Conservation (phyloP, 2,888 invertebrate species). For the Thera obeliscata region DNA sequence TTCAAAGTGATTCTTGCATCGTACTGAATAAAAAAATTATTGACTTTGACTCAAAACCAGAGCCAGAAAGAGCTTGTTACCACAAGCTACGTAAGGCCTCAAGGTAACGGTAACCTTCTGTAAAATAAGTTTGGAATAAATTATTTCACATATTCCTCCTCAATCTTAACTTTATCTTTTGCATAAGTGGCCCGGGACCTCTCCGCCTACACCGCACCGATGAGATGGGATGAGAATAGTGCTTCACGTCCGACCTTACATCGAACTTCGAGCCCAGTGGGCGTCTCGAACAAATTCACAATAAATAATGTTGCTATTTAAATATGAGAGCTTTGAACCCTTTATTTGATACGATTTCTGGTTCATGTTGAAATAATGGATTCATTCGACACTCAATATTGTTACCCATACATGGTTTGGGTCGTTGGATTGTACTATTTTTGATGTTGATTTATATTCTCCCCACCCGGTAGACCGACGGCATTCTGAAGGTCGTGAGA, state of each 20-base stretch:
- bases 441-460: no score
- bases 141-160: slow-evolving; percentile 2
- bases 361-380: slow-evolving; percentile 11
- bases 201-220: slow-evolving; percentile 13
- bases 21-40: no score
- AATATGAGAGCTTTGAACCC: slow-evolving; percentile 25
- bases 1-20: no score
- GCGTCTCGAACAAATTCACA: slow-evolving; percentile 23
- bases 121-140: no score
- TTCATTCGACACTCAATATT: not conserved
- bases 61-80: no score
- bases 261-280: slow-evolving; percentile 16
- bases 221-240: slow-evolving; percentile 15
- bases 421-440: no score
- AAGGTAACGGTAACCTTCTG: no score
- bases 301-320: slow-evolving; percentile 25
- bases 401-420: not conserved
- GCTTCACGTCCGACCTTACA: slow-evolving; percentile 17
- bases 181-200: slow-evolving; percentile 10
- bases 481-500: no score
- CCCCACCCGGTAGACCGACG: no score
- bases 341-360: slow-evolving; percentile 12
- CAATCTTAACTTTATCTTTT: slow-evolving; percentile 7
- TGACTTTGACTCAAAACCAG: no score
- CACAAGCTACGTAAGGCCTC: no score